A percentile compares a stretch with the other conserved stretches of the same genome.
Evolutionary conservation across 53 echinoderm and acorn worm genomes (phyloP).

Genomic region (Apostichopus leukothele): DNA sequence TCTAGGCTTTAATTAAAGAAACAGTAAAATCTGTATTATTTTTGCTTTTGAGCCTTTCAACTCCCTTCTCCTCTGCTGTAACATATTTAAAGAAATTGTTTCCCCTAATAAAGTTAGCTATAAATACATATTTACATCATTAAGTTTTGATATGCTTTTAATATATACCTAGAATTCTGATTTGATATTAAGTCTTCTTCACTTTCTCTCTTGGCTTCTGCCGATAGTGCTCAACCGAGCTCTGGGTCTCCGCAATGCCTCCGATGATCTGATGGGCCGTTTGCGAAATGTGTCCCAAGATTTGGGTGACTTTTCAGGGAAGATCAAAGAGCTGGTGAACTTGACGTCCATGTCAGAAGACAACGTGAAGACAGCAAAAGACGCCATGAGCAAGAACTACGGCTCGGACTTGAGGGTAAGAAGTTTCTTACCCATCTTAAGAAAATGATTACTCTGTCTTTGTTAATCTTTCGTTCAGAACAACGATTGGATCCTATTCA

Average conservation of each 20-base stretch:
- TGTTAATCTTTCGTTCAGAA: too few relatives aligned
- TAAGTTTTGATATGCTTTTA: neutral
- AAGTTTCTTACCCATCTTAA: neutral
- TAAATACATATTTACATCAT: too few relatives aligned
- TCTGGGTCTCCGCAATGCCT: constrained; percentile 57
- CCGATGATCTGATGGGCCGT: constrained; percentile 55
- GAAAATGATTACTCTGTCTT: too few relatives aligned
- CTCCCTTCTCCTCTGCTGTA: too few relatives aligned
- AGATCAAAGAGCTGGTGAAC: constrained; percentile 70
- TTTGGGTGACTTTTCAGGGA: constrained; percentile 57
- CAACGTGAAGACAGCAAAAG: constrained; percentile 49
- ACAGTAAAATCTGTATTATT: too few relatives aligned
- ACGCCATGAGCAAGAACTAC: constrained; percentile 59
- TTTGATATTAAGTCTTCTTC: neutral
- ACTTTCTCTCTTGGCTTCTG: neutral
- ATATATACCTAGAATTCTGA: neutral
- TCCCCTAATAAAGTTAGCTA: too few relatives aligned
- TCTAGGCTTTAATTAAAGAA: too few relatives aligned
- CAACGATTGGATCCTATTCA: too few relatives aligned
- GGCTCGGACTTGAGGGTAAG: constrained; percentile 61
- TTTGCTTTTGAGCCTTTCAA: too few relatives aligned
- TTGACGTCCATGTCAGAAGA: constrained; percentile 53
- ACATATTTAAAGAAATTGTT: too few relatives aligned
- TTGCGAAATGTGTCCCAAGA: constrained; percentile 55
- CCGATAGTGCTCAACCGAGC: constrained; percentile 69